Evolutionary conservation across 2,888 invertebrate species (phyloP), one percentile per base, ranked within the genome.

Genomic region (Agrotis ipsilon): DNA sequence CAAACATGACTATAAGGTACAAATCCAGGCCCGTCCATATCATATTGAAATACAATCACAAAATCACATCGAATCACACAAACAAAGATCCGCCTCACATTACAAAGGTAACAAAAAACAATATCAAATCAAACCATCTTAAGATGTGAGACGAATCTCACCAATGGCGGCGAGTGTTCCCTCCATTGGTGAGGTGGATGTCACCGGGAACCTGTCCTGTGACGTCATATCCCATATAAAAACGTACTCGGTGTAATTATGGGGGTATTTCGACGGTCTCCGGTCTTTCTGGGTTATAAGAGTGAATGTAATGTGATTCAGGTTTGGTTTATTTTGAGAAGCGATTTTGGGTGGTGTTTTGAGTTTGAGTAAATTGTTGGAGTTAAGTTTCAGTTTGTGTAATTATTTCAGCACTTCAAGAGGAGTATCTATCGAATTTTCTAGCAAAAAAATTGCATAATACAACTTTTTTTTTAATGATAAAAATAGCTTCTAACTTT

Each of bases 161-260:
- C 91, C 91, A 91, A 91, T 92, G 72, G 87, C 77, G 67, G 61
- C 61, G 71, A 67, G 76, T 78, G 82, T 79, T 32, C 80, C 81
- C 80, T 81, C 78, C 88, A 91, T 90, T 89, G 90, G 91, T 80
- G 87, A 89, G 87, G 87, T 87, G 83, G 82, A 78, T 86, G 88
- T 87, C 86, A 86, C 78, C 78, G 68, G 68, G 68, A 85, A 88
- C 88, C 71, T 82, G 88, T 86, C 81, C 76, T 69, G 77, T 84
- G 84, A 86, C 84, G 82, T 84, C 84, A 86, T 49, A 11, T 18
- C 16, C 16, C 14, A 21, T 62, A 69, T 51, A 84, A 82, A 84
- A 84, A 82, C 66, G 68, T 66, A 83, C 52, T 18, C 52, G 61
- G 63, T 67, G 72, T 68, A 75, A 82, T 82, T 82, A 84, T 62